Evolutionary conservation across 2,888 invertebrate species (phyloP).

Genomic region (Ypsolopha scabrella): DNA sequence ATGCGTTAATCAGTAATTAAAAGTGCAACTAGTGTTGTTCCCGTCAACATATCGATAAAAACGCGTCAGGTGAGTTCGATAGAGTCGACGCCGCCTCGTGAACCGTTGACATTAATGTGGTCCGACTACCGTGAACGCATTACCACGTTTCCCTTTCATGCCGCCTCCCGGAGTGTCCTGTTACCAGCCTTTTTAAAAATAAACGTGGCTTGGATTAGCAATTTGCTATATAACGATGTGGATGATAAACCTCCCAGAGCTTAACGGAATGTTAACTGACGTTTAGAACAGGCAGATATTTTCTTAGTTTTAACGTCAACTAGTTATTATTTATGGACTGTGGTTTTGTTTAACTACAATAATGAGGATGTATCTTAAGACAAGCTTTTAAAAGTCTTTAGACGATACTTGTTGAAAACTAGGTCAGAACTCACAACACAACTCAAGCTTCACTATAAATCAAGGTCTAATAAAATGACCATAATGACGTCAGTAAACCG

Average conservation of each 20-base stretch:
- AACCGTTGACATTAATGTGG: constrained; percentile 38
- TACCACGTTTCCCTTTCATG: constrained; percentile 58
- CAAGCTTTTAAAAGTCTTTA: too few relatives aligned
- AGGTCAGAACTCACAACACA: background rate
- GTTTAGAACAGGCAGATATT: background rate
- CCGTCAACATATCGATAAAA: constrained; percentile 41
- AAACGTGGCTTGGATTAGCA: constrained; percentile 30
- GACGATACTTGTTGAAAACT: background rate
- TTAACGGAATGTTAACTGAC: background rate
- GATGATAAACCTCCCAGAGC: background rate
- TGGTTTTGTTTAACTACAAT: too few relatives aligned
- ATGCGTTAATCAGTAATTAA: too few relatives aligned
- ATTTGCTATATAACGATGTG: constrained; percentile 31
- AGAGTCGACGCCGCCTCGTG: constrained; percentile 17
- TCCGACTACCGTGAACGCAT: constrained; percentile 54
- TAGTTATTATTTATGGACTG: too few relatives aligned
- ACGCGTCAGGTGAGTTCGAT: constrained; percentile 11
- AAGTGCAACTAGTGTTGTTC: constrained; percentile 37
- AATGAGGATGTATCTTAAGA: background rate
- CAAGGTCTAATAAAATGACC: background rate
- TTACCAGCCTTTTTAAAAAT: constrained; percentile 38
- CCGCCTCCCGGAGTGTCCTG: constrained; percentile 42
- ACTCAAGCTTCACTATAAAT: background rate
- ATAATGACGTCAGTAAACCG: background rate
- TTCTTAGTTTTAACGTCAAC: too few relatives aligned